A percentile compares a stretch with the other conserved stretches of the same genome.
Conservation (phyloP, 2,113 vertebrate genomes). For the Lasiurus borealis region DNA sequence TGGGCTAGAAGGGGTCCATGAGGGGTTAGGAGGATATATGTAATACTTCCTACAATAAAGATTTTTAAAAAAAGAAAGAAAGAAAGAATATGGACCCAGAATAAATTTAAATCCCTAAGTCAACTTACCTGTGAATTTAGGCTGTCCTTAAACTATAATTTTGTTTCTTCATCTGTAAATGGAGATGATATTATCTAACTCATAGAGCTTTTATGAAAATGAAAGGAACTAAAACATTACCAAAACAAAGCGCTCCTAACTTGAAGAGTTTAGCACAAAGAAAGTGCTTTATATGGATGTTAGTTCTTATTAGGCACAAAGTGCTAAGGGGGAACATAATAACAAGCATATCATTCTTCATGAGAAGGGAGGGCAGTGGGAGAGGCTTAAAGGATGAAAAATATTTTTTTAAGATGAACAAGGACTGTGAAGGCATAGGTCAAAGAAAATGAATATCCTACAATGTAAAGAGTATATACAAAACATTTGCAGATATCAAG, state of each 20-base stretch:
- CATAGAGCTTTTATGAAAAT: not conserved
- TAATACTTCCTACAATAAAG: too few species aligned
- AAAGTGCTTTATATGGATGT: not conserved
- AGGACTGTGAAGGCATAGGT: not conserved
- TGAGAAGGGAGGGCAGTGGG: not conserved
- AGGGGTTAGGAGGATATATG: too few species aligned
- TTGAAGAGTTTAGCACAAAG: not conserved
- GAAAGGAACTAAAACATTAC: not conserved
- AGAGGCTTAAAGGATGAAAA: not conserved
- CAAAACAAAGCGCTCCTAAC: not conserved
- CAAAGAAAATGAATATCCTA: not conserved
- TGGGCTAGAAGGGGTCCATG: too few species aligned
- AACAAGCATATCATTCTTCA: not conserved
- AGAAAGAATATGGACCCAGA: not conserved
- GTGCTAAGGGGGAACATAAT: not conserved
- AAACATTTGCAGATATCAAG: not conserved
- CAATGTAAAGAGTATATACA: not conserved
- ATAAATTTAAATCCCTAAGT: not conserved
- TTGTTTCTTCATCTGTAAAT: slow-evolving; percentile 3
- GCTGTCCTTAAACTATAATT: not conserved
- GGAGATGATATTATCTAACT: not conserved
- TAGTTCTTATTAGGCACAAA: not conserved
- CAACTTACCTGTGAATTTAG: not conserved
- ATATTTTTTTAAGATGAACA: not conserved
- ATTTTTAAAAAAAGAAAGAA: not conserved